Evolutionary conservation across 92 coral and sea anemone genomes (phyloP).

Genomic region (Plumapathes pennacea): DNA sequence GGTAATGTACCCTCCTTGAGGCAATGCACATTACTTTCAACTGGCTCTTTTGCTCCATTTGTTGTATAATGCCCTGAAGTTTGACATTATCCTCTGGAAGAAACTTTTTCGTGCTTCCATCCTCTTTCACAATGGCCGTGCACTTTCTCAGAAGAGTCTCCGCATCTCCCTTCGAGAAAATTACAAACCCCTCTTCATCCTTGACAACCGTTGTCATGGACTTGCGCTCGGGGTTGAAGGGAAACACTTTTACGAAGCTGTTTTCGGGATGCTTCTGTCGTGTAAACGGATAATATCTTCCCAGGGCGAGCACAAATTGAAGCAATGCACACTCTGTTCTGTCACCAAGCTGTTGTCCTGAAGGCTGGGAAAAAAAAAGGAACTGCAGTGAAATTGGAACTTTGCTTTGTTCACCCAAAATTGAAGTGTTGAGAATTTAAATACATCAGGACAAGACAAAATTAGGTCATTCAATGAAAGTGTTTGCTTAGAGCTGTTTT

Average conservation of each 20-base stretch:
- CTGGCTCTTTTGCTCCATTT: conserved; percentile 67
- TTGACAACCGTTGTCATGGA: conserved; percentile 75
- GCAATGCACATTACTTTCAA: conserved; percentile 91
- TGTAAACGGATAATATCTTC: conserved; percentile 63
- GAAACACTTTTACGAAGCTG: conserved; percentile 60
- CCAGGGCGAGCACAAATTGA: conserved; percentile 70
- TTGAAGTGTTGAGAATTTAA: no score
- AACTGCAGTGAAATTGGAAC: no score
- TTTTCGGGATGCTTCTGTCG: conserved; percentile 61
- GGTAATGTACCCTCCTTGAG: conserved; percentile 7
- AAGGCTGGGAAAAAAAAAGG: conserved; percentile 12
- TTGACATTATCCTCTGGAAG: conserved; percentile 42
- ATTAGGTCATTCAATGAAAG: no score
- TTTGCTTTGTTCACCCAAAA: no score
- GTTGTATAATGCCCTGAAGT: conserved; percentile 34
- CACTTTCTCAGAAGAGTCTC: conserved; percentile 69
- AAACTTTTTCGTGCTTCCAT: conserved; percentile 54
- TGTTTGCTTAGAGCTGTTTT: no score
- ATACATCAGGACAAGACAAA: no score
- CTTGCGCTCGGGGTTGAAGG: conserved; percentile 64
- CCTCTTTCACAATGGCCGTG: conserved; percentile 45
- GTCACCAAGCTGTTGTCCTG: conserved; percentile 68
- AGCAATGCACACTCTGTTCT: conserved; percentile 83
- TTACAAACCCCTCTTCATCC: conserved; percentile 17
- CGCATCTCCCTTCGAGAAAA: conserved; percentile 82